phyloP scores from a whole-genome alignment of 2,797 vertebrate genomes.

The Prionace glauca region DNA sequence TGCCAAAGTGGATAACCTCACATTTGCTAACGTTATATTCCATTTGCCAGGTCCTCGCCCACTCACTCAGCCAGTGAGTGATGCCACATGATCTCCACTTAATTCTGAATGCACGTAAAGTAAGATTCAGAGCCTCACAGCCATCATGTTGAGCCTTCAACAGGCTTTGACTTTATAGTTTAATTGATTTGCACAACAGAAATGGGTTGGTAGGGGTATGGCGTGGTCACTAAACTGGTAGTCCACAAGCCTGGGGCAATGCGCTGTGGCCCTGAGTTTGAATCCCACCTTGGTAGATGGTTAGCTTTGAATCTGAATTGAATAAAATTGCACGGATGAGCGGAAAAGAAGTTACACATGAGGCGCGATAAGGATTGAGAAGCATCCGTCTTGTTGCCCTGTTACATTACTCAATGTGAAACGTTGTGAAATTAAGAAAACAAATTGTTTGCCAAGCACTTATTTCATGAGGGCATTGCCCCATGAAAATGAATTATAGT shows the following conservation, averaged over 20 bases:
- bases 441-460: background rate
- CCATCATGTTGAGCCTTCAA: background rate
- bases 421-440: background rate
- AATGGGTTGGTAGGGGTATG: background rate
- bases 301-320: too few relatives aligned
- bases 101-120: background rate
- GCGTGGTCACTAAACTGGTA: too few relatives aligned
- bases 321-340: too few relatives aligned
- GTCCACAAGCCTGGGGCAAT: too few relatives aligned
- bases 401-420: background rate
- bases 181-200: background rate
- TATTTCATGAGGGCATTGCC: background rate
- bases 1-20: too few relatives aligned
- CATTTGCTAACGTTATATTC: too few relatives aligned
- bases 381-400: background rate
- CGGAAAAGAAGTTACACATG: background rate
- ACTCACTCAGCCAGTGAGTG: background rate
- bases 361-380: background rate
- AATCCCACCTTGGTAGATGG: too few relatives aligned
- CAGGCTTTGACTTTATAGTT: background rate
- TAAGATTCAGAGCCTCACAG: background rate
- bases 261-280: background rate
- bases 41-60: too few relatives aligned
- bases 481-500: background rate
- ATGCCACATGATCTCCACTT: background rate